Conservation (phyloP, 2,113 vertebrate species). For the Lucifuga dentata region DNA sequence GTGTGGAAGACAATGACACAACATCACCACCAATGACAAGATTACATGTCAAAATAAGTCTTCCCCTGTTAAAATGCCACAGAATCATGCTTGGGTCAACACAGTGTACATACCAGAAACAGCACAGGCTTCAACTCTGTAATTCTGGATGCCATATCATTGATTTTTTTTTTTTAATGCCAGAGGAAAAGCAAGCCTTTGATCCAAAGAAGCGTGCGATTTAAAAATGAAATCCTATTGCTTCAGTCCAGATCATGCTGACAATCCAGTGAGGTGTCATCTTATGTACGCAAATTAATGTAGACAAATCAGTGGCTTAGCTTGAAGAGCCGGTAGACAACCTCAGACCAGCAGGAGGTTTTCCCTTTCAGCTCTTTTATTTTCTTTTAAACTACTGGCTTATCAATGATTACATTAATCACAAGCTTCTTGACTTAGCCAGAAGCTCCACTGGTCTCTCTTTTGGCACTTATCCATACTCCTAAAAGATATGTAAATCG, state of each 20-base stretch:
- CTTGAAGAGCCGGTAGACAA: too few relatives aligned
- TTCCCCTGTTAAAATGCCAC: neutral
- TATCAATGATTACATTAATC: too few relatives aligned
- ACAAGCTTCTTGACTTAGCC: too few relatives aligned
- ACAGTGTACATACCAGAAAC: constrained; percentile 32
- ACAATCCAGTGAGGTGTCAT: too few relatives aligned
- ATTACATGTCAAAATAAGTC: constrained; percentile 32
- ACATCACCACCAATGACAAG: constrained; percentile 16
- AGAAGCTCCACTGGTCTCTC: too few relatives aligned
- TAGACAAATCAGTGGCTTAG: too few relatives aligned
- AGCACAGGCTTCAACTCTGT: constrained; percentile 35
- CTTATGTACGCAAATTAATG: too few relatives aligned
- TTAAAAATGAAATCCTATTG: neutral
- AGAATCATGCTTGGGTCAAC: constrained; percentile 60
- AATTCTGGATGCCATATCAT: constrained; percentile 11
- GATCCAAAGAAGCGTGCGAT: constrained; percentile 27
- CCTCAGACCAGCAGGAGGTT: too few relatives aligned
- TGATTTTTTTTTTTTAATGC: neutral
- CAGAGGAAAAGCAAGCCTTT: constrained; percentile 63
- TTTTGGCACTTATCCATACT: too few relatives aligned
- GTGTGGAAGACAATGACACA: constrained; percentile 29
- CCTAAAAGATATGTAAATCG: too few relatives aligned
- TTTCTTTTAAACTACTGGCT: too few relatives aligned
- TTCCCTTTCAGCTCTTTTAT: too few relatives aligned
- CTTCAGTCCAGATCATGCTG: neutral